A percentile compares a stretch with the other conserved stretches of the same genome.
These are phyloP conservation scores for Microplitis mediator DNA, from an alignment of 1,140 invertebrate species.

Conservation along the genomic window DNA sequence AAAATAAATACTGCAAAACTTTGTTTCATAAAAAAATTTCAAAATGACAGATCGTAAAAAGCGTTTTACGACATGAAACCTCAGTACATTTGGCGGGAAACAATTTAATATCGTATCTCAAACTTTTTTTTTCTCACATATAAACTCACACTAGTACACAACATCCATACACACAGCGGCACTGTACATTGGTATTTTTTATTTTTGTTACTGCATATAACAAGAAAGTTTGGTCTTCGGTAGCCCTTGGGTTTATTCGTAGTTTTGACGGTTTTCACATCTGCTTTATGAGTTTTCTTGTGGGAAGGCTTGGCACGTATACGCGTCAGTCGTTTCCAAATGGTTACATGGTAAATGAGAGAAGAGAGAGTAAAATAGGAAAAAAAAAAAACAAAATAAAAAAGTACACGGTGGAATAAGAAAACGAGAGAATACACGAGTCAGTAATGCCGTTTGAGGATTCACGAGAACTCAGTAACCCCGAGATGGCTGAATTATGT, in stretches of 20 bases:
- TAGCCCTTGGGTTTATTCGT: neutral
- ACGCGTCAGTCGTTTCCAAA: slow-evolving; percentile 19
- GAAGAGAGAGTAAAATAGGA: neutral
- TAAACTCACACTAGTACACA: neutral
- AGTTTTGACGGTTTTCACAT: slow-evolving; percentile 24
- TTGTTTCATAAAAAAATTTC: slow-evolving; percentile 1
- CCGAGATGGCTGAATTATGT: slow-evolving; percentile 27
- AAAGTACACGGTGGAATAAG: neutral
- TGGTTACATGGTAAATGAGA: slow-evolving; percentile 12
- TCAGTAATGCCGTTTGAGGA: slow-evolving; percentile 22
- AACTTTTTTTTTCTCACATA: slow-evolving; percentile 6
- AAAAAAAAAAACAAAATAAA: neutral
- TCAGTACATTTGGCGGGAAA: slow-evolving; percentile 6
- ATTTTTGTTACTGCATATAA: slow-evolving; percentile 16
- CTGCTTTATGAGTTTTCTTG: slow-evolving; percentile 22
- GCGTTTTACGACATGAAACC: neutral
- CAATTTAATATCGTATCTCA: slow-evolving; percentile 13
- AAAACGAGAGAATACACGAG: neutral
- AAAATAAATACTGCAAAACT: neutral
- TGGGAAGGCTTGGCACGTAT: slow-evolving; percentile 3
- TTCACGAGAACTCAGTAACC: slow-evolving; percentile 24
- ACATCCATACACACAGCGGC: neutral
- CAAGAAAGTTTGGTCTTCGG: slow-evolving; percentile 10
- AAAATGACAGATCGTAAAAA: slow-evolving; percentile 10
- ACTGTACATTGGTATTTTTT: neutral